These are phyloP conservation scores for Pomacea maculata DNA, from an alignment of 1,140 invertebrate species.

Conservation along the genomic window DNA sequence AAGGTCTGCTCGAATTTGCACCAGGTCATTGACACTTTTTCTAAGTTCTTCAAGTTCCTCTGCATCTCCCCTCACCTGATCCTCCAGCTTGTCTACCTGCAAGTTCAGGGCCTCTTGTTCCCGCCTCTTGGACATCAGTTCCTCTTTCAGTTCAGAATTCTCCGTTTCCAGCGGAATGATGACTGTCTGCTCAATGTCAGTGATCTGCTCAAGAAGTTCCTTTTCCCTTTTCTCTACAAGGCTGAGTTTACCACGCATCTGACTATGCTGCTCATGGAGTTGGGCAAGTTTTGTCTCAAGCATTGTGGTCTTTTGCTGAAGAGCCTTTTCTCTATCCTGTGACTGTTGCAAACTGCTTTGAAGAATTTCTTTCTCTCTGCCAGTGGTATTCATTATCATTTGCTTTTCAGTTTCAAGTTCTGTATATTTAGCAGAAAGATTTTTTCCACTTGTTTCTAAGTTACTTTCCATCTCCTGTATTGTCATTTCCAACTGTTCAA, in stretches of 20 bases:
- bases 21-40: conserved; percentile 11
- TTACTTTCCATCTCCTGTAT: conserved; percentile 27
- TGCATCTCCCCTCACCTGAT: conserved; percentile 1
- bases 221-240: conserved; percentile 30
- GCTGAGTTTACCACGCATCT: conserved; percentile 17
- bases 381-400: too few relatives aligned
- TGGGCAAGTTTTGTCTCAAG: conserved; percentile 2
- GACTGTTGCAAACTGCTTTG: too few relatives aligned
- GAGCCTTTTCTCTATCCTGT: conserved; percentile 2
- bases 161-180: conserved; percentile 34
- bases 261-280: conserved; percentile 13
- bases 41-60: conserved; percentile 11
- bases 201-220: conserved; percentile 31
- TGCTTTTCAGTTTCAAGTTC: too few relatives aligned
- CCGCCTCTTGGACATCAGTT: conserved; percentile 21
- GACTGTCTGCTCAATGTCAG: conserved; percentile 31
- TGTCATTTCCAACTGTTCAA: conserved; percentile 23
- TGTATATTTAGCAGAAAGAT: neutral
- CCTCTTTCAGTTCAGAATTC: conserved; percentile 34
- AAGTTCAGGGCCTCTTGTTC: conserved; percentile 23
- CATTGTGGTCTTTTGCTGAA: neutral
- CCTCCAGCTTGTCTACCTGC: conserved; percentile 19
- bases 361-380: too few relatives aligned
- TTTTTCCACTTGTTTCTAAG: conserved; percentile 27
- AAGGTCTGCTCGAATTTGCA: neutral